Evolutionary conservation across 1,140 invertebrate species (phyloP).

Genomic region (Stegodyphus mimosarum): DNA sequence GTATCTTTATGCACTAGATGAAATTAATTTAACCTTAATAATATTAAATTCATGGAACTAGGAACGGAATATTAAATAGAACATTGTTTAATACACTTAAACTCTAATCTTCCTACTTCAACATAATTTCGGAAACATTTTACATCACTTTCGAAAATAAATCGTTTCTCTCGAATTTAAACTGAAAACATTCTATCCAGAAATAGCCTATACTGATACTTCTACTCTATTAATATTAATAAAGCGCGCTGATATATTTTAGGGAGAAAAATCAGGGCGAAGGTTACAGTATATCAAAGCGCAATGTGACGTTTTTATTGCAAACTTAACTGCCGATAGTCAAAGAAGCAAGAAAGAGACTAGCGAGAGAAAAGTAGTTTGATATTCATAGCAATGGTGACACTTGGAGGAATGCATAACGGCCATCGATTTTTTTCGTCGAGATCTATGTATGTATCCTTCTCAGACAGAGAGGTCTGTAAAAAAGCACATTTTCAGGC

Average conservation of each 20-base stretch:
- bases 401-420: slow-evolving; percentile 14
- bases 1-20: too few relatives aligned
- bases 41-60: too few relatives aligned
- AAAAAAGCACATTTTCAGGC: slow-evolving; percentile 31
- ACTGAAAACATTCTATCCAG: too few relatives aligned
- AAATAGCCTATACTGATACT: too few relatives aligned
- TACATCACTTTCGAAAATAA: too few relatives aligned
- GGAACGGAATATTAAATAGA: too few relatives aligned
- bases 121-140: too few relatives aligned
- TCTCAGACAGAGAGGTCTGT: slow-evolving; percentile 24
- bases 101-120: too few relatives aligned
- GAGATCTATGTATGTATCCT: neutral
- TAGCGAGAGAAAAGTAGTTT: slow-evolving; percentile 20
- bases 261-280: neutral
- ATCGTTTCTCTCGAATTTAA: too few relatives aligned
- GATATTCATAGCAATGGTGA: slow-evolving; percentile 54
- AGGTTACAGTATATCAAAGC: slow-evolving; percentile 19
- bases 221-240: slow-evolving; percentile 1
- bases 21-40: too few relatives aligned
- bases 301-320: slow-evolving; percentile 50
- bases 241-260: neutral
- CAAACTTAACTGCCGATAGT: slow-evolving; percentile 27
- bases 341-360: slow-evolving; percentile 4
- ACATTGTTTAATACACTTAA: too few relatives aligned
- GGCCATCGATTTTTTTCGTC: slow-evolving; percentile 16